phyloP scores from a whole-genome alignment of 1,140 invertebrate species.

The Atta cephalotes region DNA sequence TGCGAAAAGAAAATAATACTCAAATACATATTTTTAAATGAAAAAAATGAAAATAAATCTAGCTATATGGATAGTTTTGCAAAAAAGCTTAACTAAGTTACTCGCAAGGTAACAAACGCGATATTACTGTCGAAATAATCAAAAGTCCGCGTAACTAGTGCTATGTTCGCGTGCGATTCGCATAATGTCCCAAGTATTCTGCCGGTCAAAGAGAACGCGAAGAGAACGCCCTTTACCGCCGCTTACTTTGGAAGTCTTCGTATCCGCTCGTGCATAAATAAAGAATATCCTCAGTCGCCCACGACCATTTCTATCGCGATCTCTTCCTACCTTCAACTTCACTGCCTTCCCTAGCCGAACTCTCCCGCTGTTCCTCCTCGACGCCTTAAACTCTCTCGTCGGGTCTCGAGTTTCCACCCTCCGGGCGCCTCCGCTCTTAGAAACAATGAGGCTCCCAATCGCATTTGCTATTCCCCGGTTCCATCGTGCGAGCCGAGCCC shows the following conservation, averaged over 20 bases:
- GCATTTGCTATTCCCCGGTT: constrained; percentile 79
- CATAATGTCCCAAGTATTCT: constrained; percentile 44
- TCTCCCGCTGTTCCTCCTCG: constrained; percentile 16
- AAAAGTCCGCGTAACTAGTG: constrained; percentile 20
- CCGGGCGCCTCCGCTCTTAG: constrained; percentile 60
- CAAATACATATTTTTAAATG: constrained; percentile 55
- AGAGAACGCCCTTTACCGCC: constrained; percentile 50
- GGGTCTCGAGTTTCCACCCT: constrained; percentile 58
- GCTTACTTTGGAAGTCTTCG: constrained; percentile 69
- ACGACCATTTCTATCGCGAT: constrained; percentile 61
- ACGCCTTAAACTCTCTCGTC: constrained; percentile 63
- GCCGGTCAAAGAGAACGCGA: constrained; percentile 23
- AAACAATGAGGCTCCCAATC: constrained; percentile 82
- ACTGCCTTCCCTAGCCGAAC: constrained; percentile 20
- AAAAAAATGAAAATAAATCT: constrained; percentile 1
- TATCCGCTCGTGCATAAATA: constrained; percentile 79
- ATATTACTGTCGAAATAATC: constrained; percentile 19
- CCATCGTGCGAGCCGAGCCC: constrained; percentile 55
- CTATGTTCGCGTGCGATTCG: constrained; percentile 14
- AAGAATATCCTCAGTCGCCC: constrained; percentile 67
- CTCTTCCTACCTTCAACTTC: constrained; percentile 54
- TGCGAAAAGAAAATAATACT: constrained; percentile 60
- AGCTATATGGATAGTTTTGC: neutral
- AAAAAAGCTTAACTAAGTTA: constrained; percentile 9
- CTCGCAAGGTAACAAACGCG: constrained; percentile 21